Evolutionary conservation across 1,140 invertebrate species (phyloP), one percentile per base, ranked within the genome.

Genomic region (Varroa destructor): DNA sequence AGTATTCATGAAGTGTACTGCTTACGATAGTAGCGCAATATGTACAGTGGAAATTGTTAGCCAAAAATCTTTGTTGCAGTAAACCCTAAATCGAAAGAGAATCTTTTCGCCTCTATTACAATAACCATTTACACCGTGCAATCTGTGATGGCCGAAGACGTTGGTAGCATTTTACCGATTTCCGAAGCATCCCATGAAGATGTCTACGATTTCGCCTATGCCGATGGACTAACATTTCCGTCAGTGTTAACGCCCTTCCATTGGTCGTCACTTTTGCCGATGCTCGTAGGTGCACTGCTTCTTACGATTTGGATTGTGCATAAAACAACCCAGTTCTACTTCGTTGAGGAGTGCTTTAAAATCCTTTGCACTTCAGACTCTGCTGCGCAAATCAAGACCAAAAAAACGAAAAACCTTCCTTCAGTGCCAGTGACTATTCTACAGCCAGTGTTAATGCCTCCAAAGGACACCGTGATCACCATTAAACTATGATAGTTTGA

Each of bases 201-300:
- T 43, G 61, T 67, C 1, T 67, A 67, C 61, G 61, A 67, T 40
- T 67, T 67, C 61, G 40, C 61, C 40, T 67, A 67, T 67, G 61
- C 61, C 14, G 61, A 67, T 46, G 37, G 37, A 43, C 61, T 67
- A 12, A 67, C 61, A 46, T 67, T 67, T 37, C 61, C 61, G 36
- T 67, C 61, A 14, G 61, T 67, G 61, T 46, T 67, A 3, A 67
- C 61, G 37, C 61, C 61, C 12, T 67, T 67, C 37, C 61, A 67
- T 8, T 67, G 61, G 61, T 37, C 10, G 61, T 67, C 61, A 8
- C 37, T 67, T 25, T 46, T 67, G 37, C 61, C 61, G 37, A 67
- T 67, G 61, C 2, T 67, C 12, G 40, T 67, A 12, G 61, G 61
- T 40, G 61, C 61, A 43, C 14, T 67, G 61, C 61, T 67, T 67